Evolutionary conservation across 2,888 invertebrate genomes (phyloP), one percentile per base, ranked within the genome.

Genomic region (Plagodis dolabraria): DNA sequence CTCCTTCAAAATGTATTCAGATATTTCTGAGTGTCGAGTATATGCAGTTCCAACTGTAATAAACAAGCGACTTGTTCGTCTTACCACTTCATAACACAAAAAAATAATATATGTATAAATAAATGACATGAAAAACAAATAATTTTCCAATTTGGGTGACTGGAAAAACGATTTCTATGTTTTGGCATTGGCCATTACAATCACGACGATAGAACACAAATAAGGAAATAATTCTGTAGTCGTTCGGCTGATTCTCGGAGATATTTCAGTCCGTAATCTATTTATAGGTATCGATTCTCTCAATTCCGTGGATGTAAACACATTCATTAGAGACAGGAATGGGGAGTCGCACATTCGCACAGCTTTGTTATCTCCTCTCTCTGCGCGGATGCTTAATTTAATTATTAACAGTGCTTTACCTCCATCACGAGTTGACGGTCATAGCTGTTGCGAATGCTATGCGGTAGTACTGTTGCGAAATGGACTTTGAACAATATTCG

Each of bases 391-490:
- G 62, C 68, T 65, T 79, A 76, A 83, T 83, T 82, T 79, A 85
- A 84, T 84, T 82, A 83, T 80, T 78, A 77, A 82, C 79, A 79
- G 70, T 69, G 71, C 69, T 77, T 72, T 75, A 76, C 77, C 72
- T 74, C 72, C 65, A 69, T 79, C 77, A 74, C 63, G 68, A 70
- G 63, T 70, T 73, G 73, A 71, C 65, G 66, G 42, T 9, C 42
- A n/a, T 49, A 65, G 70, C 69, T 68, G 70, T 58, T 62, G 68
- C 74, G 74, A 79, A 74, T 71, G 74, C 75, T 72, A 73, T 67
- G 65, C 66, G 63, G 59, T 59, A 63, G 70, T 65, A 71, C 71
- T 72, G 78, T 71, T 72, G 60, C 65, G 69, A 78, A 80, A 80
- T 76, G 74, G 71, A 77, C 72, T 76, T 70, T 70, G 64, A 65